Conservation (phyloP, 2,113 vertebrate genomes). For the Oceanites oceanicus region DNA sequence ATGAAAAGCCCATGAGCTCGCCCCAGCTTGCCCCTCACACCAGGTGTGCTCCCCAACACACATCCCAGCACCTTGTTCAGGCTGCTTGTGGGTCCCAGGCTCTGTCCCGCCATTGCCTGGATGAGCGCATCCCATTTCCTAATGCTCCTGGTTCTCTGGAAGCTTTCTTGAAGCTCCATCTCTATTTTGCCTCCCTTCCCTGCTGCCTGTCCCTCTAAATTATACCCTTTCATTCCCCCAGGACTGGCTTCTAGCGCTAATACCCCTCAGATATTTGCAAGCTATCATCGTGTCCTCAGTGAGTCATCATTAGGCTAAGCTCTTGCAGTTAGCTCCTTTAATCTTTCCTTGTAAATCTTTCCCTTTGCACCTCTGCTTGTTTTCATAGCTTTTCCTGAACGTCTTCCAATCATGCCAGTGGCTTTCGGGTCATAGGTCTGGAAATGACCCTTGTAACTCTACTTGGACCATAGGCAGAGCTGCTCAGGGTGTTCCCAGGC, state of each 20-base stretch:
- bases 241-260: conserved; percentile 24
- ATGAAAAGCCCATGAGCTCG: not conserved
- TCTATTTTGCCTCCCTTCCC: not conserved
- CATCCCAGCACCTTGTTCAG: not conserved
- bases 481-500: not conserved
- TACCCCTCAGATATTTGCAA: conserved; percentile 55
- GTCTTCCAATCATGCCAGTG: not conserved
- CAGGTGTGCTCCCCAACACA: not conserved
- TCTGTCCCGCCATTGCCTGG: not conserved
- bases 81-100: not conserved
- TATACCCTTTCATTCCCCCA: not conserved
- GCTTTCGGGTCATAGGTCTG: not conserved
- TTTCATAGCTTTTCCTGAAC: conserved; percentile 39
- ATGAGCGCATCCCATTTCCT: not conserved
- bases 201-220: not conserved
- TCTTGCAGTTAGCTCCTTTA: conserved; percentile 37
- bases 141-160: not conserved
- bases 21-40: not conserved
- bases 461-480: not conserved
- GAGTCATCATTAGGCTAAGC: conserved; percentile 49
- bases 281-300: conserved; percentile 32
- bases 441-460: not conserved
- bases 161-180: not conserved
- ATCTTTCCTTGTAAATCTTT: conserved; percentile 62
- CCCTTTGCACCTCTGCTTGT: conserved; percentile 36